These are phyloP conservation scores for Nibea albiflora DNA, from an alignment of 2,113 vertebrate species.

Conservation along the genomic window DNA sequence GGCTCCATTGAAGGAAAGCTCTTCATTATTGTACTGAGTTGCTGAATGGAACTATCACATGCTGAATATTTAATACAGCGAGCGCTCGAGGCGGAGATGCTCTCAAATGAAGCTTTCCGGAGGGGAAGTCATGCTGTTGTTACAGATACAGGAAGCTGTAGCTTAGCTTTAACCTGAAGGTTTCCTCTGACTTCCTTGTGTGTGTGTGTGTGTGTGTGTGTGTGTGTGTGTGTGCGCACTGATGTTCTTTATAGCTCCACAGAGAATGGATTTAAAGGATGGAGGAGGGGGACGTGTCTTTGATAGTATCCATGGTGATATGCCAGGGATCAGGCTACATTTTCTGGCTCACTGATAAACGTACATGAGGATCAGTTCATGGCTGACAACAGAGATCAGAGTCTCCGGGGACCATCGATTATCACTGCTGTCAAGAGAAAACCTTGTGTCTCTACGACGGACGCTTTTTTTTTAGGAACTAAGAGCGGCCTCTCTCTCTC, in stretches of 20 bases:
- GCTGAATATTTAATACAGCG: constrained; percentile 39
- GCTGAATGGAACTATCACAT: constrained; percentile 28
- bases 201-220: too few species aligned
- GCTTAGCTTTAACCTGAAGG: constrained; percentile 1
- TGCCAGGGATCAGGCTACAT: constrained; percentile 8
- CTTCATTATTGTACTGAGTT: constrained; percentile 21
- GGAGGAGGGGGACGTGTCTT: constrained; percentile 12
- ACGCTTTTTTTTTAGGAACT: background rate
- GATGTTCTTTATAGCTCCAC: constrained; percentile 9
- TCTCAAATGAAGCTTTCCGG: background rate
- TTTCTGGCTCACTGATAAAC: constrained; percentile 24
- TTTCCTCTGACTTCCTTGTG: background rate
- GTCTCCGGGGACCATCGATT: background rate
- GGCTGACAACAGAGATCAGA: constrained; percentile 8
- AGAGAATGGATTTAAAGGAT: constrained; percentile 31
- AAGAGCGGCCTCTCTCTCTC: background rate
- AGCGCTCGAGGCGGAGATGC: background rate
- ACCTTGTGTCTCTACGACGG: background rate
- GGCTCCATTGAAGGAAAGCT: constrained; percentile 21
- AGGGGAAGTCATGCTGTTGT: background rate
- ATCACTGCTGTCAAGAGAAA: constrained; percentile 1
- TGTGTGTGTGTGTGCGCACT: background rate
- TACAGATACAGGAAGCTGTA: background rate
- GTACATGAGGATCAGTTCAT: background rate
- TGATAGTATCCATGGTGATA: constrained; percentile 45